Percentiles rank a stretch among this genome's conserved stretches.
These are phyloP conservation scores for Baronia brevicornis DNA, from an alignment of 2,888 invertebrate species.

Conservation along the genomic window DNA sequence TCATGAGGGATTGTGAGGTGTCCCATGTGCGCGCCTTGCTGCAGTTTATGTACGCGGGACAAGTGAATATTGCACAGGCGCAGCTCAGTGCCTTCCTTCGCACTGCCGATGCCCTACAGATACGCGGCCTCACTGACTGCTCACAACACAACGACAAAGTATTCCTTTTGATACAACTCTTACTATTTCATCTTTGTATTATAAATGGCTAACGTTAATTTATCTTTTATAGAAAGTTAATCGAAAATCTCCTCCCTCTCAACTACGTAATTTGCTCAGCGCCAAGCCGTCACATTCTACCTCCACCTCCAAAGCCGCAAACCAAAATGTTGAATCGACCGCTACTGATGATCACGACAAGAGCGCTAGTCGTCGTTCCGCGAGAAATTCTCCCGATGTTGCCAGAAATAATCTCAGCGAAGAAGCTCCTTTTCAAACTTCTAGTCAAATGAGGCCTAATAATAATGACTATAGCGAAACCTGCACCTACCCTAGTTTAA, in stretches of 20 bases:
- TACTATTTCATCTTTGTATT: slow-evolving; percentile 3
- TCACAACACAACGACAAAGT: slow-evolving; percentile 74
- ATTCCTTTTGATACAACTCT: slow-evolving; percentile 20
- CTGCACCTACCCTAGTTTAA: slow-evolving; percentile 62
- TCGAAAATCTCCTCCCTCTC: slow-evolving; percentile 72
- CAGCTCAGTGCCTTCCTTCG: slow-evolving; percentile 84
- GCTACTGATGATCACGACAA: slow-evolving; percentile 65
- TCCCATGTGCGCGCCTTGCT: slow-evolving; percentile 85
- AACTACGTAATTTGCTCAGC: slow-evolving; percentile 74
- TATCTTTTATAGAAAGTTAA: slow-evolving; percentile 61
- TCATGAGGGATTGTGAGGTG: slow-evolving; percentile 88
- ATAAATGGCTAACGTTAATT: slow-evolving; percentile 1
- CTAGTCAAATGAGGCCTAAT: slow-evolving; percentile 76
- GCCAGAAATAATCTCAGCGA: slow-evolving; percentile 75
- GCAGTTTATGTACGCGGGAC: slow-evolving; percentile 91
- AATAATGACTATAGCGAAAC: slow-evolving; percentile 72
- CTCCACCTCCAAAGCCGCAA: slow-evolving; percentile 75
- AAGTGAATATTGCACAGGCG: slow-evolving; percentile 88
- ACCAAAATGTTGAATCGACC: slow-evolving; percentile 71
- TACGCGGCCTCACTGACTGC: slow-evolving; percentile 84
- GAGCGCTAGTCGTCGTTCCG: slow-evolving; percentile 60
- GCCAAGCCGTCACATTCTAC: slow-evolving; percentile 71
- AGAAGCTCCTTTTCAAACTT: slow-evolving; percentile 72
- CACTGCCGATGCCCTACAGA: slow-evolving; percentile 86
- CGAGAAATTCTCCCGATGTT: slow-evolving; percentile 72